phyloP scores from a whole-genome alignment of 2,888 invertebrate species.

The Eumerus sabulonum region DNA sequence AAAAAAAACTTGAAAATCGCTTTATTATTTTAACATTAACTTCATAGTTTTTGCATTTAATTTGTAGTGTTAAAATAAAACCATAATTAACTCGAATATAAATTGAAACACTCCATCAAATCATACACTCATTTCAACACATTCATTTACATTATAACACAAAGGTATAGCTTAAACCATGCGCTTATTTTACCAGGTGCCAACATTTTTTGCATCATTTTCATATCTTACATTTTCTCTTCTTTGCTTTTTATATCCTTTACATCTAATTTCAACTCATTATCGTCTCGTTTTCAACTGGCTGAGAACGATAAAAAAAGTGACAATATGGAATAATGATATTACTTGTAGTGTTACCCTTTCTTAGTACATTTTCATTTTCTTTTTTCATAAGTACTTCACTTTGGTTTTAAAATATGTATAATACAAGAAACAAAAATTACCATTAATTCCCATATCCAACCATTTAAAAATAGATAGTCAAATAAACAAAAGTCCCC shows the following conservation, averaged over 20 bases:
- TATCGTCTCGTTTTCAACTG: background rate
- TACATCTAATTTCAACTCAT: background rate
- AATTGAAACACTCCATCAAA: background rate
- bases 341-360: too few relatives aligned
- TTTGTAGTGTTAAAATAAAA: background rate
- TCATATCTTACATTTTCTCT: conserved; percentile 1
- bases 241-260: background rate
- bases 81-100: background rate
- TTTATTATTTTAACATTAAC: too few relatives aligned
- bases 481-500: conserved; percentile 6
- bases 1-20: background rate
- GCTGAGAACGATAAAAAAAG: background rate
- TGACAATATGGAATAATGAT: background rate
- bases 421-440: conserved; percentile 34
- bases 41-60: background rate
- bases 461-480: background rate
- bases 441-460: conserved; percentile 27
- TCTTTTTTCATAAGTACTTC: conserved; percentile 2
- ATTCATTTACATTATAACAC: too few relatives aligned
- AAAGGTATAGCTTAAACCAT: background rate
- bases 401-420: background rate
- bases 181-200: background rate
- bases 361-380: background rate
- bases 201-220: conserved; percentile 14
- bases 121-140: too few relatives aligned